phyloP scores from a whole-genome alignment of 2,113 vertebrate species.

The Ctenodactylus gundi region DNA sequence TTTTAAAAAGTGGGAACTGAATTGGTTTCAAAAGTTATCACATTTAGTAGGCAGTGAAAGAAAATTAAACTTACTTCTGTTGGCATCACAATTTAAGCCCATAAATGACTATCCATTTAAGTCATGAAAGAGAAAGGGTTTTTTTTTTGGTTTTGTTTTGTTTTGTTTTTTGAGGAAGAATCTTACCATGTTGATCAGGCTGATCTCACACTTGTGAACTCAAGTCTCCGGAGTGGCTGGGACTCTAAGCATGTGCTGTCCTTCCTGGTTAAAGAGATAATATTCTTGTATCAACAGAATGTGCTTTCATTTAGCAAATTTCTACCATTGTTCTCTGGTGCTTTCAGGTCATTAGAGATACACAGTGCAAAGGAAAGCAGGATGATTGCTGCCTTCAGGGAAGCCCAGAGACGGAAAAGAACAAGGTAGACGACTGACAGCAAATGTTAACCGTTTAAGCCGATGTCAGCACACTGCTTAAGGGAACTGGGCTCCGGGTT shows the following conservation, averaged over 20 bases:
- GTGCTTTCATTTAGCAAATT: background rate
- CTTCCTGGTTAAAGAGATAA: background rate
- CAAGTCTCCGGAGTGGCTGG: background rate
- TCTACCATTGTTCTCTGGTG: background rate
- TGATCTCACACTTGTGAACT: background rate
- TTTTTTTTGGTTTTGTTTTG: background rate
- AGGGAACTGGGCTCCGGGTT: background rate
- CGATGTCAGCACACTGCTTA: rapidly evolving
- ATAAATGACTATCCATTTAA: background rate
- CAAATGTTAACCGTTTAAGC: background rate
- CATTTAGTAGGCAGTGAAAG: background rate
- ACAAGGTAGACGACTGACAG: background rate
- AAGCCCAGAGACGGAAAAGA: background rate
- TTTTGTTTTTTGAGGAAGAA: background rate
- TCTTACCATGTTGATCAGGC: background rate
- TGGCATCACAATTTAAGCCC: background rate
- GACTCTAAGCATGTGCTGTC: background rate
- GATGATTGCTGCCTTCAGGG: background rate
- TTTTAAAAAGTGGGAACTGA: background rate
- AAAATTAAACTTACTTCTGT: background rate
- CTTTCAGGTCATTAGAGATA: background rate
- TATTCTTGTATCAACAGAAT: too few relatives aligned
- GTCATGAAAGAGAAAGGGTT: background rate
- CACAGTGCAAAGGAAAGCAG: background rate
- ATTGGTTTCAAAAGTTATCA: background rate